A percentile compares a stretch with the other conserved stretches of the same genome.
Evolutionary conservation across 2,113 vertebrate species (phyloP).

Genomic region (Hystrix cristata): DNA sequence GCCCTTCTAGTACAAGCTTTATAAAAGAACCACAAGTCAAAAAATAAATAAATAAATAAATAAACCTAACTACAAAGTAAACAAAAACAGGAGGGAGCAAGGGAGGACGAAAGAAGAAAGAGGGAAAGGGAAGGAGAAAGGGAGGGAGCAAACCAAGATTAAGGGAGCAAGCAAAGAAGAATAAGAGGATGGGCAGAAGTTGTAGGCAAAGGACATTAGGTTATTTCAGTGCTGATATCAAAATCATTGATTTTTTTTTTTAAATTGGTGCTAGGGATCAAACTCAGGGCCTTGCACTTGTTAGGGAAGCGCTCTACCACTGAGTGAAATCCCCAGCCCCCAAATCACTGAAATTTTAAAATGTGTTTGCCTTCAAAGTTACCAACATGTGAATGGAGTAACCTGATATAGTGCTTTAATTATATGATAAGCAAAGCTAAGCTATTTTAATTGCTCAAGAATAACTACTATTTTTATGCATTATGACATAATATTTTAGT

Average conservation of each 20-base stretch:
- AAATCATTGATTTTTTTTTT: not conserved
- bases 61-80: not conserved
- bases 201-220: not conserved
- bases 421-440: not conserved
- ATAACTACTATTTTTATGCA: not conserved
- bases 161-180: not conserved
- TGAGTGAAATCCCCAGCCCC: too few relatives aligned
- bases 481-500: not conserved
- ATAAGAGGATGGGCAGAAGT: not conserved
- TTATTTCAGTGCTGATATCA: not conserved
- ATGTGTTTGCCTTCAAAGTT: not conserved
- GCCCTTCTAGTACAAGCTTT: not conserved
- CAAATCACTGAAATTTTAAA: not conserved
- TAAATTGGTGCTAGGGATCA: too few relatives aligned
- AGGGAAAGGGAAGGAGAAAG: not conserved
- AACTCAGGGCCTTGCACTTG: too few relatives aligned
- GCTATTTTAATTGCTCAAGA: not conserved
- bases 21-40: not conserved
- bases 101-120: not conserved
- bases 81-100: not conserved
- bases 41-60: not conserved
- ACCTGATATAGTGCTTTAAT: not conserved
- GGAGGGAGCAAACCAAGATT: not conserved
- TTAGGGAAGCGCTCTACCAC: too few relatives aligned
- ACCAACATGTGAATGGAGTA: not conserved